Evolutionary conservation across 1,140 invertebrate species (phyloP), one percentile per base, ranked within the genome.

Genomic region (Drosophila bifasciata): DNA sequence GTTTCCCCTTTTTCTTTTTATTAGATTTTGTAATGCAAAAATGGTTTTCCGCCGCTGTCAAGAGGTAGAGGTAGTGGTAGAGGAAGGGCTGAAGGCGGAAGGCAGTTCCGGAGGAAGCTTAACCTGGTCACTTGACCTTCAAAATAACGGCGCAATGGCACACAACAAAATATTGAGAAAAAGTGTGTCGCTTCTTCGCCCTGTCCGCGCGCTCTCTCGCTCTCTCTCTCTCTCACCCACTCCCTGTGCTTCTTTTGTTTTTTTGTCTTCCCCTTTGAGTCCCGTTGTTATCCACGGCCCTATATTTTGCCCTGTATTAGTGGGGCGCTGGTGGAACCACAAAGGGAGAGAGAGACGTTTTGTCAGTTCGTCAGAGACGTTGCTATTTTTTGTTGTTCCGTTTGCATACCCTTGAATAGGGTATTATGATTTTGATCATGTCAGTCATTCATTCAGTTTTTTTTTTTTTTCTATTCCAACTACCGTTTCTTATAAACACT

Each of bases 81-180:
- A 11, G 17, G 23, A 39, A 36, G 13, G 23, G 52, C 13, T 28
- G 43, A 41, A 60, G 21, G 41, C 28, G 3, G 41, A 56, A 44
- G 48, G 43, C 11, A 56, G 72, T 75, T 75, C 72, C 55, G 72
- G 71, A 43, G 49, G 58, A 72, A 72, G 60, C 50, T 63, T 49
- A 16, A 52, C 67, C 41, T 76, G 79, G 79, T 61, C 74, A 67
- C 64, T 62, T 73, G 79, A 84, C 79, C 79, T 83, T 83, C 79
- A 83, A 84, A 84, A 84, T 84, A 84, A 84, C 79, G 63, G 75
- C 74, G 70, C 79, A 75, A 74, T 79, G 58, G 58, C 79, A 59
- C 63, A 74, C 52, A 61, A 62, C 53, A 19, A 56, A 63, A 64
- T 55, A 63, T 68, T 68, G 50, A 64, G 61, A 48, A 76, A 74